A percentile compares a stretch with the other conserved stretches of the same genome.
Evolutionary conservation across 2,797 vertebrate genomes (phyloP).

Genomic region (Tamandua tetradactyla): DNA sequence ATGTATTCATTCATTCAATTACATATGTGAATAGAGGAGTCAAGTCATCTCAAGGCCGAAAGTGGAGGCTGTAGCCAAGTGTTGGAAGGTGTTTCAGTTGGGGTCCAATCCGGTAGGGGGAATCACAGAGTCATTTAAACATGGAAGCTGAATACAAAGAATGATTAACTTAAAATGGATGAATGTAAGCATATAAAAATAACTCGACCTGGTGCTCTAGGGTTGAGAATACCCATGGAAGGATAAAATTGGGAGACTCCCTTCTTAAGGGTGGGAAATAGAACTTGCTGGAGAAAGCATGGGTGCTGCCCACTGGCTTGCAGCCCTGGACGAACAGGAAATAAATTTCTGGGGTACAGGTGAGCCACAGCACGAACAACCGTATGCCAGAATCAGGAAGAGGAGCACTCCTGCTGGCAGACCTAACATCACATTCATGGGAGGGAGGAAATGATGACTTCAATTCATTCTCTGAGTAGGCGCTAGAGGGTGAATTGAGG

Average conservation of each 20-base stretch:
- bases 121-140: neutral
- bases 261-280: neutral
- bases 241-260: too few relatives aligned
- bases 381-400: neutral
- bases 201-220: neutral
- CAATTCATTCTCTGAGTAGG: rapidly evolving
- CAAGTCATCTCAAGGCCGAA: neutral
- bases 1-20: neutral
- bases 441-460: neutral
- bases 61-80: neutral
- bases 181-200: neutral
- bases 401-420: neutral
- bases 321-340: neutral
- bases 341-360: neutral
- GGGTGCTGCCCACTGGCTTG: neutral
- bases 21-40: neutral
- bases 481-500: neutral
- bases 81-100: neutral
- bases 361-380: neutral
- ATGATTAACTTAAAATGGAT: neutral
- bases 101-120: neutral
- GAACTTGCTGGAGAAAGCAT: neutral
- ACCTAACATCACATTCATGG: neutral
- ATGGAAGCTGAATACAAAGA: neutral
- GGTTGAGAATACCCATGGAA: neutral